A percentile compares a stretch with the other conserved stretches of the same genome.
Evolutionary conservation across 2,888 invertebrate genomes (phyloP).

Genomic region (Sinodicranocentrus sp.): DNA sequence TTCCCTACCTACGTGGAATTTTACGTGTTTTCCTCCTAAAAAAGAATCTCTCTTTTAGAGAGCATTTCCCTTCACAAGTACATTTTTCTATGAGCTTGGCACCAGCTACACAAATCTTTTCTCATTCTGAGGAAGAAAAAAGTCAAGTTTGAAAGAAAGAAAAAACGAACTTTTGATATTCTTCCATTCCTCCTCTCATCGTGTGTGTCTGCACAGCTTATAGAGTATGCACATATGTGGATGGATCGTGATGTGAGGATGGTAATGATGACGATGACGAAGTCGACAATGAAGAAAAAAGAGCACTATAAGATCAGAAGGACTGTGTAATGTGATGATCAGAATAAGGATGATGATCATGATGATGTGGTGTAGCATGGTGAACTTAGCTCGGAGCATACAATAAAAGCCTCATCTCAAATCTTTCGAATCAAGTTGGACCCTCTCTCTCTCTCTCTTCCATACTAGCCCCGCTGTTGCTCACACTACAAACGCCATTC

Average conservation of each 20-base stretch:
- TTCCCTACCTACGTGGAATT: not conserved
- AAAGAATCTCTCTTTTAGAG: too few species aligned
- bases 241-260: constrained; percentile 45
- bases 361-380: constrained; percentile 26
- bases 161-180: constrained; percentile 7
- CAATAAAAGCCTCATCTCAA: constrained; percentile 28
- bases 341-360: constrained; percentile 52
- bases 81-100: constrained; percentile 32
- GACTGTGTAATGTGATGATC: constrained; percentile 48
- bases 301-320: constrained; percentile 34
- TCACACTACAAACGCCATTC: constrained; percentile 34
- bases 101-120: constrained; percentile 36
- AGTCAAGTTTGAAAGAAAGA: constrained; percentile 28
- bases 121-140: constrained; percentile 25
- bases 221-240: too few species aligned
- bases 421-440: constrained; percentile 38
- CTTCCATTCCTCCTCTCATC: constrained; percentile 15
- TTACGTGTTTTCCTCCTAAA: too few species aligned
- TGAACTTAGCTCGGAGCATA: constrained; percentile 42
- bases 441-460: constrained; percentile 22
- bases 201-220: too few species aligned
- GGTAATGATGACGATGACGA: constrained; percentile 41
- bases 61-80: constrained; percentile 23
- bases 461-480: not conserved
- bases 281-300: constrained; percentile 39